A percentile compares a stretch with the other conserved stretches of the same genome.
Conservation (phyloP, 37 sponge, comb jelly and placozoan species). For the Lycopodina hypogea region DNA sequence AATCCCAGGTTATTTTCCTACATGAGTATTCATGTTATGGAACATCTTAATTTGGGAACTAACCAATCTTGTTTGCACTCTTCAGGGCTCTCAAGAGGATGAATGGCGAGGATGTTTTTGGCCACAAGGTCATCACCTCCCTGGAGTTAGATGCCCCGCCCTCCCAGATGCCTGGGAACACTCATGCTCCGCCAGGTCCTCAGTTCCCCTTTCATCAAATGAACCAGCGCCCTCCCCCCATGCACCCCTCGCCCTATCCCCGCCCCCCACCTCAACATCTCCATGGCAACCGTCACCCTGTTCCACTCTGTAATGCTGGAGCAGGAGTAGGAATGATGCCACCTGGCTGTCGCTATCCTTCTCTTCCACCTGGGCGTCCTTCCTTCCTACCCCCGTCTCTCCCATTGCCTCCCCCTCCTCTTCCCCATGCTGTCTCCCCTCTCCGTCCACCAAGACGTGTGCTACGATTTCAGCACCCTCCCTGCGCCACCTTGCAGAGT, state of each 20-base stretch:
- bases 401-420: not conserved
- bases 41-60: not conserved
- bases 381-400: not conserved
- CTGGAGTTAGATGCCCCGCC: constrained; percentile 26
- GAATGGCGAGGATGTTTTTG: constrained; percentile 73
- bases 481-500: constrained; percentile 8
- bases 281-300: not conserved
- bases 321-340: not conserved
- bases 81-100: constrained; percentile 71
- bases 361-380: not conserved
- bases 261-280: constrained; percentile 3
- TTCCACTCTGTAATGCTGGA: not conserved
- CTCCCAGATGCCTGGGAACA: not conserved
- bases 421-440: not conserved
- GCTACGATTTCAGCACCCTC: not conserved
- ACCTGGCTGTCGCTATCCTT: not conserved
- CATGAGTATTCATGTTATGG: too few relatives aligned
- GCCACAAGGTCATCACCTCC: constrained; percentile 34
- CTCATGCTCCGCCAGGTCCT: too few relatives aligned
- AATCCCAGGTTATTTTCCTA: too few relatives aligned
- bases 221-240: not conserved
- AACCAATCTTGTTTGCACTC: not conserved
- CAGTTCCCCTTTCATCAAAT: not conserved
- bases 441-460: not conserved
- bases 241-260: not conserved